Percentiles rank a stretch among this genome's conserved stretches.
Evolutionary conservation across 2,888 invertebrate genomes (phyloP).

Genomic region (Mechanitis mazaeus): DNA sequence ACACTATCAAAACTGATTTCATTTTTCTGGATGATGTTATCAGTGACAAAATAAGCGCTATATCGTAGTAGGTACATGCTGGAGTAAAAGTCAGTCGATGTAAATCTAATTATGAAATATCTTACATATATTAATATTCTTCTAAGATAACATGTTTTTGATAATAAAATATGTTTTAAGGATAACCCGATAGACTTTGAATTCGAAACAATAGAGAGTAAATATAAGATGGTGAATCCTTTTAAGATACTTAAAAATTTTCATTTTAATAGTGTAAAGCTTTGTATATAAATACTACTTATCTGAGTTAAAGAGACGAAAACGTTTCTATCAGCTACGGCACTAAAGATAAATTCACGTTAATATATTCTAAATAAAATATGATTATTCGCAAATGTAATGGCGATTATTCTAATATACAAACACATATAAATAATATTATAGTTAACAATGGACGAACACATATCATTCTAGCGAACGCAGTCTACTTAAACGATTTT

Average conservation of each 20-base stretch:
- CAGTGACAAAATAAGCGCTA: conserved; percentile 17
- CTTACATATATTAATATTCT: conserved; percentile 50
- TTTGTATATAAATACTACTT: conserved; percentile 28
- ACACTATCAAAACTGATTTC: neutral
- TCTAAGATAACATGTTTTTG: conserved; percentile 43
- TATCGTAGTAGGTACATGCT: conserved; percentile 24
- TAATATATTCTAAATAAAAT: conserved; percentile 9
- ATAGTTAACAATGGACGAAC: conserved; percentile 73
- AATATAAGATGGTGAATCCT: conserved; percentile 29
- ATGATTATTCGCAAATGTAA: conserved; percentile 15
- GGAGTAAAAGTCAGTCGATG: conserved; percentile 55
- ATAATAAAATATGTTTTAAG: conserved; percentile 69
- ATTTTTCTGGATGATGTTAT: conserved; percentile 1
- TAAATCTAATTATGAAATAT: conserved; percentile 53
- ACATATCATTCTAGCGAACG: conserved; percentile 74
- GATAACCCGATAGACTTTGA: conserved; percentile 72
- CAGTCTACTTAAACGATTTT: conserved; percentile 68
- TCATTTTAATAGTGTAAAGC: conserved; percentile 29
- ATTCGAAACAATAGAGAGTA: conserved; percentile 44
- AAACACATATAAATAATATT: conserved; percentile 66
- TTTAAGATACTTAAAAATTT: conserved; percentile 35
- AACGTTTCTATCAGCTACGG: conserved; percentile 15
- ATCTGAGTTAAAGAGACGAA: conserved; percentile 15
- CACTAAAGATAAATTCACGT: conserved; percentile 11
- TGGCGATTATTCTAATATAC: conserved; percentile 46